These are phyloP conservation scores for Xylocopa sonorina DNA, from an alignment of 1,140 invertebrate genomes.

Conservation along the genomic window DNA sequence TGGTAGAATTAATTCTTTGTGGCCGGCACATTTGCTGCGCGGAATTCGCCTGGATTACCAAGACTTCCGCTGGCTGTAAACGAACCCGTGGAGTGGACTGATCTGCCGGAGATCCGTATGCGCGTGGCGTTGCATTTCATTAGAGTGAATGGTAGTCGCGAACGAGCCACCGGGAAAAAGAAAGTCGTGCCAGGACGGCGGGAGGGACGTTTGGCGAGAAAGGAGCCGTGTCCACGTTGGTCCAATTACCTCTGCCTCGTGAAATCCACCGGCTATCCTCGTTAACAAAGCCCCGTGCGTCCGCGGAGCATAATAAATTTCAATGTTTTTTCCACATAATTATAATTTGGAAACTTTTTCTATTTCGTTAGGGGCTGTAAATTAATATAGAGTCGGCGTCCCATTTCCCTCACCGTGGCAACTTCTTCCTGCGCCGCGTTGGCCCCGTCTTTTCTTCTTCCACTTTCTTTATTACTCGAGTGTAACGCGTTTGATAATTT, in stretches of 20 bases:
- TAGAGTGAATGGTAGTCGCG: constrained; percentile 44
- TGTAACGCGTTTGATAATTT: constrained; percentile 39
- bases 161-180: constrained; percentile 29
- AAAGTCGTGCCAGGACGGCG: too few relatives aligned
- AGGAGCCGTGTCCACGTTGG: constrained; percentile 44
- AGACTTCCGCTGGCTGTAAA: constrained; percentile 68
- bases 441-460: neutral
- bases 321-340: constrained; percentile 44
- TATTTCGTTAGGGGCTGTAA: constrained; percentile 47
- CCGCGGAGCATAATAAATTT: constrained; percentile 58
- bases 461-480: neutral
- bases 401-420: neutral
- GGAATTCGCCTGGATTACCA: constrained; percentile 53
- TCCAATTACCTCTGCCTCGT: constrained; percentile 51
- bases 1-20: constrained; percentile 50
- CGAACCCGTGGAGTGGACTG: constrained; percentile 65
- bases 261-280: constrained; percentile 49
- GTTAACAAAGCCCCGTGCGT: constrained; percentile 46
- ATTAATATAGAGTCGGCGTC: constrained; percentile 23
- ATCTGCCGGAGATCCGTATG: constrained; percentile 60
- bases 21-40: constrained; percentile 34
- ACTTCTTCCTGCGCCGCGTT: neutral
- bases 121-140: constrained; percentile 75
- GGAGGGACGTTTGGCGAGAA: neutral
- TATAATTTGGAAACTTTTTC: constrained; percentile 52